Evolutionary conservation across 2,888 invertebrate species (phyloP).

Genomic region (Cheilosia soror): DNA sequence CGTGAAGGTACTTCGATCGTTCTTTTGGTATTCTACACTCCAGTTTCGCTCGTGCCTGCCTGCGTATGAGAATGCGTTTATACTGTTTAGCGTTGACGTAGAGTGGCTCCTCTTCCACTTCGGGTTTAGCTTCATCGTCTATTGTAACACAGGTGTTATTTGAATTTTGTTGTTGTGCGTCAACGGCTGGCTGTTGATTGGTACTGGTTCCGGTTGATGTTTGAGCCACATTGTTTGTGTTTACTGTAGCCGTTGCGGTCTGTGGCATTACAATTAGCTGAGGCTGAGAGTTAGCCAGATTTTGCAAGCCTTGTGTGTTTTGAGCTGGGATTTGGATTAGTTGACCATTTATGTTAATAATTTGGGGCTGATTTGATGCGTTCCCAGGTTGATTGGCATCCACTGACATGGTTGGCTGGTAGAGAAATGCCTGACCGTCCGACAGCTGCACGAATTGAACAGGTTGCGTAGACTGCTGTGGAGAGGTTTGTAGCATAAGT

Average conservation of each 20-base stretch:
- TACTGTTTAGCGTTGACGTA: constrained; percentile 99
- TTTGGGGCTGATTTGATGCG: constrained; percentile 85
- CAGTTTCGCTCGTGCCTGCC: constrained; percentile 96
- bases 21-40: constrained; percentile 99
- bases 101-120: constrained; percentile 94
- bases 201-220: constrained; percentile 75
- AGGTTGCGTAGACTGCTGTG: constrained; percentile 80
- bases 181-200: constrained; percentile 61
- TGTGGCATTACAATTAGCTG: constrained; percentile 78
- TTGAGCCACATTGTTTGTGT: constrained; percentile 76
- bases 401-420: constrained; percentile 86
- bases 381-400: constrained; percentile 82
- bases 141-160: constrained; percentile 61
- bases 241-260: constrained; percentile 76
- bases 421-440: constrained; percentile 96
- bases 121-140: constrained; percentile 80
- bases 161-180: constrained; percentile 62
- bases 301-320: constrained; percentile 69
- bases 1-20: constrained; percentile 98
- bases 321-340: constrained; percentile 82
- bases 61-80: constrained; percentile 95
- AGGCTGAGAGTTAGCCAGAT: constrained; percentile 75
- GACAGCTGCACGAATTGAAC: constrained; percentile 95
- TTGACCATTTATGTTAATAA: constrained; percentile 85
- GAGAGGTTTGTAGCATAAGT: constrained; percentile 81